Base-by-base conservation (phyloP, 30 jellyfish, hydroid and myxozoan genomes). In the Phacellophora camtschatica region DNA sequence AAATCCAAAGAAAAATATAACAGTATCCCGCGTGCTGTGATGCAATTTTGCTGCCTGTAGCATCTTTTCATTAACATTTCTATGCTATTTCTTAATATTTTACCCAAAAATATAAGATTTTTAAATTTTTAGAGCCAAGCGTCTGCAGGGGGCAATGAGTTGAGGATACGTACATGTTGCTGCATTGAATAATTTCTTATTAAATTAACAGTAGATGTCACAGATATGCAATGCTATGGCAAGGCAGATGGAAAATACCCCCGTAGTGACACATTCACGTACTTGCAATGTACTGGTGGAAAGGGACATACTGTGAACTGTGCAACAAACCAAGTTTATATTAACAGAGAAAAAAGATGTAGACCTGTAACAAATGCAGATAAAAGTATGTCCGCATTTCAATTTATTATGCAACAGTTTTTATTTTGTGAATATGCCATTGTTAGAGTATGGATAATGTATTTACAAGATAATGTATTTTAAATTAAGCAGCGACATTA, bases 211-310 rank as follows among this genome's bases (percentile, higher is more conserved):
- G 31, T 31, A 71, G 84, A 11, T 13, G 61, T 23, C 19, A 68
- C 5, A 36, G 87, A 63, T 49, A 53, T 13, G 24, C 15, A 46
- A 6, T 87, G 96, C 69, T 2, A 11, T 24, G 93, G 88, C 23
- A 77, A 54, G 65, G 45, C 84, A 5, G 96, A 87, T 67, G 96
- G 96, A 20, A 55, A 75, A 19, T 87, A 87, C 35, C 84, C 96
- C 22, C 36, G 66, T 6, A 33, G 77, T 0, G 96, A 87, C 49
- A 89, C 86, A 0, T 78, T 77, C 68, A 62, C 34, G 34, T 87
- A 87, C 62, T 33, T 87, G 57, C 46, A 20, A 18, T 87, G 96
- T 83, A 87, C 48, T 4, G 70, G 37, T 23, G 92, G 88, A 19
- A 58, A 27, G 15, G 71, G 94, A 6, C 50, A 20, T 35, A 32